Evolutionary conservation across 2,888 invertebrate species (phyloP).

Genomic region (Himalopsyche kuldschensis): DNA sequence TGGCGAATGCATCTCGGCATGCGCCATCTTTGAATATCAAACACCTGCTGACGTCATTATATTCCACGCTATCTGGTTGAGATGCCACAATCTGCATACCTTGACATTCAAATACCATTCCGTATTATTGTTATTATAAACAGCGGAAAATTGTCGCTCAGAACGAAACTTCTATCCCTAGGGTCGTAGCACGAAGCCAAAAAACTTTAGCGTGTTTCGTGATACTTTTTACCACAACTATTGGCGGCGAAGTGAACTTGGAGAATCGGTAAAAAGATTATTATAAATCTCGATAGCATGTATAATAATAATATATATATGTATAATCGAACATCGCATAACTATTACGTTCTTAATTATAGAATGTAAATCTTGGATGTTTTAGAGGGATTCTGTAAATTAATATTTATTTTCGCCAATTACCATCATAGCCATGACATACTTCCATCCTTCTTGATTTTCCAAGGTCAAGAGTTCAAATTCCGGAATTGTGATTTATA

Average conservation of each 20-base stretch:
- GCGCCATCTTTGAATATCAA: not conserved
- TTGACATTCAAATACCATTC: slow-evolving; percentile 9
- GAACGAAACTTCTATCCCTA: not conserved
- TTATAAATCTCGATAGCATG: not conserved
- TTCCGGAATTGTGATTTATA: no score
- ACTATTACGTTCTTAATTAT: no score
- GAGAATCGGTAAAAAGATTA: not conserved
- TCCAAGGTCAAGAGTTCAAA: no score
- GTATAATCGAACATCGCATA: no score
- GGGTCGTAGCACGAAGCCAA: not conserved
- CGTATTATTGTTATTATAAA: not conserved
- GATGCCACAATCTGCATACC: slow-evolving; percentile 4
- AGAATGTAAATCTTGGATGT: no score
- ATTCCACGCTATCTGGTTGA: not conserved
- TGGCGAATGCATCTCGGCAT: slow-evolving; percentile 4
- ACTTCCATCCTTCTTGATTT: no score
- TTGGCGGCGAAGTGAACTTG: not conserved
- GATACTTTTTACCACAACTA: not conserved
- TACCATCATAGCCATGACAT: no score
- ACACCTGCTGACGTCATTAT: not conserved
- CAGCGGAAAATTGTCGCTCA: not conserved
- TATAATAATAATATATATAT: no score
- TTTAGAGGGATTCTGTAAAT: no score
- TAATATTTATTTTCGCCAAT: no score
- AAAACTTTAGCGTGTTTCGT: not conserved